Evolutionary conservation across 2,888 invertebrate species (phyloP).

Genomic region (Rosalia funebris): DNA sequence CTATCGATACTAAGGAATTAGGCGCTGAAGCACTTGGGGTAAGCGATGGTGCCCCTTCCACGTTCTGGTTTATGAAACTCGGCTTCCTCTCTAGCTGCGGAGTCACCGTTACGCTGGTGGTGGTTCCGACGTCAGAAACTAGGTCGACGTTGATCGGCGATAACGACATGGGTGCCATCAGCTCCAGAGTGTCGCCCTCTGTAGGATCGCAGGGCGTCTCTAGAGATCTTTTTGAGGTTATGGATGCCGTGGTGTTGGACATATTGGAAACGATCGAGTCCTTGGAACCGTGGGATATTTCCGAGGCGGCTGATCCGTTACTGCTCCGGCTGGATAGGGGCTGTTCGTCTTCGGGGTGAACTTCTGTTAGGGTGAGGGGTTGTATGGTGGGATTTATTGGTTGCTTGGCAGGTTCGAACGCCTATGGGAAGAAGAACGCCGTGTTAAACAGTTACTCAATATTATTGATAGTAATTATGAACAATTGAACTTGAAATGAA

Average conservation of each 20-base stretch:
- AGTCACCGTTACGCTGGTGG: not conserved
- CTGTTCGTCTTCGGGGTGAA: slow-evolving; percentile 49
- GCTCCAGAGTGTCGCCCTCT: slow-evolving; percentile 51
- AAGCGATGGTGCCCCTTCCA: not conserved
- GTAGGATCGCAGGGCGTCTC: slow-evolving; percentile 46
- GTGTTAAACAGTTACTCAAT: too few species aligned
- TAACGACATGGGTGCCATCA: not conserved
- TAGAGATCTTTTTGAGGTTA: slow-evolving; percentile 47
- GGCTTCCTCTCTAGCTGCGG: slow-evolving; percentile 8
- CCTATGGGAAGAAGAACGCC: slow-evolving; percentile 38
- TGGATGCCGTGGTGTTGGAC: slow-evolving; percentile 58
- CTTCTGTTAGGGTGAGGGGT: slow-evolving; percentile 50
- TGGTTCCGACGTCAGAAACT: not conserved
- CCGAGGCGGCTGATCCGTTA: slow-evolving; percentile 58
- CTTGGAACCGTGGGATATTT: slow-evolving; percentile 56
- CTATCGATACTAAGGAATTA: slow-evolving; percentile 47
- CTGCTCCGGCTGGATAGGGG: slow-evolving; percentile 53
- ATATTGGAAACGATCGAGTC: slow-evolving; percentile 59
- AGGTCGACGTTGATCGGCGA: not conserved
- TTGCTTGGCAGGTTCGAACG: slow-evolving; percentile 45
- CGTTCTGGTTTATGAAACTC: slow-evolving; percentile 2
- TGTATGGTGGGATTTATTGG: slow-evolving; percentile 31
- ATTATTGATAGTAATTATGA: too few species aligned
- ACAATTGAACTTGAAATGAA: too few species aligned
- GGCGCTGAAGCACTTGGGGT: slow-evolving; percentile 50